Evolutionary conservation across 2,113 vertebrate genomes (phyloP).

Genomic region (Ptychochromis oligacanthus): DNA sequence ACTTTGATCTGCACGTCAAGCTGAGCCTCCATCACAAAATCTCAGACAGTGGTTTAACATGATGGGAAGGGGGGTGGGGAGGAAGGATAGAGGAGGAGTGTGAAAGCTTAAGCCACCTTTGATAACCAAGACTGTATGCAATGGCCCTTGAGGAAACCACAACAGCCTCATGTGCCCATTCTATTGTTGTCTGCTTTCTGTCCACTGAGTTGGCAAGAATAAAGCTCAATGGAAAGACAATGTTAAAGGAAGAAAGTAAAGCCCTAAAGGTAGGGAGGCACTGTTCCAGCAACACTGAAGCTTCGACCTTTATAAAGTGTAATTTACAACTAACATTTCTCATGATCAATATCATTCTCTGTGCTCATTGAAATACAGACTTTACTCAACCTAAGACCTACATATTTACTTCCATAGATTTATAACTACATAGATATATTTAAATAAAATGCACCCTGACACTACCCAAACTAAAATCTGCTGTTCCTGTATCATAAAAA

Average conservation of each 20-base stretch:
- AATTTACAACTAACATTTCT: constrained; percentile 17
- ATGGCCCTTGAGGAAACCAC: constrained; percentile 65
- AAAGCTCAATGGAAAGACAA: constrained; percentile 38
- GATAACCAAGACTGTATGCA: constrained; percentile 50
- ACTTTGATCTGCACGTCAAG: constrained; percentile 73
- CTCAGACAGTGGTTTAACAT: constrained; percentile 48
- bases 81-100: constrained; percentile 1
- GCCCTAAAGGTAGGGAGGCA: constrained; percentile 34
- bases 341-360: neutral
- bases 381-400: neutral
- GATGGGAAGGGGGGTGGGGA: neutral
- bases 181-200: constrained; percentile 44
- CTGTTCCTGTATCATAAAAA: constrained; percentile 64
- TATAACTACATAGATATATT: constrained; percentile 8
- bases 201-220: constrained; percentile 33
- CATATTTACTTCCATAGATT: neutral
- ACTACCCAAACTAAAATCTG: constrained; percentile 51
- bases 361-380: neutral
- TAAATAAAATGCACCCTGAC: constrained; percentile 26
- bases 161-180: constrained; percentile 55
- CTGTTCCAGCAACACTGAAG: constrained; percentile 9
- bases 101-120: constrained; percentile 57
- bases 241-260: constrained; percentile 47
- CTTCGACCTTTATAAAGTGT: neutral
- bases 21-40: constrained; percentile 58